Percentiles rank a stretch among this genome's conserved stretches.
These are phyloP conservation scores for Phortica variegata DNA, from an alignment of 1,140 invertebrate species.

Conservation along the genomic window DNA sequence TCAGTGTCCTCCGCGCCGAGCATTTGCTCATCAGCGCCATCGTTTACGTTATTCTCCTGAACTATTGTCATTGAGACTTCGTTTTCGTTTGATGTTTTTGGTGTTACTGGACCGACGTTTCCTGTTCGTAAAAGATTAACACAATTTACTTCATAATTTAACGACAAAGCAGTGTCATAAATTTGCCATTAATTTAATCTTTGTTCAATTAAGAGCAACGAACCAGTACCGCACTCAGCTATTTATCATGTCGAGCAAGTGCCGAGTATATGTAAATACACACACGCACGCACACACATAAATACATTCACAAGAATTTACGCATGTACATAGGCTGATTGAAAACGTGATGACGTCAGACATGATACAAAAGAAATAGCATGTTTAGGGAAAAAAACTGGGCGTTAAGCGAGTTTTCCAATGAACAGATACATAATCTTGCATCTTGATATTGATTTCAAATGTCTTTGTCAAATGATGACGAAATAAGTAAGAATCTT, in stretches of 20 bases:
- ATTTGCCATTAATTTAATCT: too few relatives aligned
- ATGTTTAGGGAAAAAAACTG: constrained; percentile 15
- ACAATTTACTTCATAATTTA: too few relatives aligned
- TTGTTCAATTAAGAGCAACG: constrained; percentile 11
- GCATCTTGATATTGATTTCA: constrained; percentile 11
- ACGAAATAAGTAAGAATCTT: too few relatives aligned
- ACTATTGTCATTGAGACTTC: not conserved
- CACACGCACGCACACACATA: not conserved
- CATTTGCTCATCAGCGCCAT: constrained; percentile 69
- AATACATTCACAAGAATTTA: constrained; percentile 6
- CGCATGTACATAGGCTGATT: constrained; percentile 16
- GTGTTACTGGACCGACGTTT: too few relatives aligned
- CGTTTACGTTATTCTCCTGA: constrained; percentile 43
- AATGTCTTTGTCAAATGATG: too few relatives aligned
- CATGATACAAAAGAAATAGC: constrained; percentile 19
- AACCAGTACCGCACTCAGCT: constrained; percentile 7
- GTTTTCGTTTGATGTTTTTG: too few relatives aligned
- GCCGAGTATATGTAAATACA: constrained; percentile 44
- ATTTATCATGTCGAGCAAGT: constrained; percentile 7
- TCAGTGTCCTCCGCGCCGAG: constrained; percentile 63
- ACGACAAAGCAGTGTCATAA: too few relatives aligned
- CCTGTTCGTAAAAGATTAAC: too few relatives aligned
- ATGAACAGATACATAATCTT: too few relatives aligned
- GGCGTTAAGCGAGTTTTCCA: too few relatives aligned
- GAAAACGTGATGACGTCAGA: constrained; percentile 7